Evolutionary conservation across 2,797 vertebrate genomes (phyloP).

Genomic region (Tokudaia muenninki): DNA sequence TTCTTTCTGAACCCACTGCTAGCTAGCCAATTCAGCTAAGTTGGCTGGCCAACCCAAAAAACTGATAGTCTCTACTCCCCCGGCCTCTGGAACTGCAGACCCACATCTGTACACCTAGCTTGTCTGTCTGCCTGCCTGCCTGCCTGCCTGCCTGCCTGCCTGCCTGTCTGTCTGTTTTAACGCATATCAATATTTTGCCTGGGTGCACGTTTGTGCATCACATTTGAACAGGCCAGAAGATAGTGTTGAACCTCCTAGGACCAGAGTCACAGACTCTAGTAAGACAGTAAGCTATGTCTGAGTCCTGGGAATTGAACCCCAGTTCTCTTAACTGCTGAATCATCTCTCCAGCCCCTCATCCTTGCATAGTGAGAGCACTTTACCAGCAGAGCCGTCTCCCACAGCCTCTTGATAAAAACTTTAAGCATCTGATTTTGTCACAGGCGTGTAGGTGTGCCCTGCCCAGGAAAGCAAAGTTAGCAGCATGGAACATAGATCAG

Average conservation of each 20-base stretch:
- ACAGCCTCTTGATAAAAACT: neutral
- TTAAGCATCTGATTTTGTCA: neutral
- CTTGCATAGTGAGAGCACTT: neutral
- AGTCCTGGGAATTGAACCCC: neutral
- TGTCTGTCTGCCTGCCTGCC: neutral
- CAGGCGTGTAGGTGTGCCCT: neutral
- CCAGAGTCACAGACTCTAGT: neutral
- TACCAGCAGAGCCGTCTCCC: neutral
- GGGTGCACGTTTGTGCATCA: neutral
- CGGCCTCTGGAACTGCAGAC: neutral
- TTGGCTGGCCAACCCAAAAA: neutral
- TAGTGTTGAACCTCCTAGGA: neutral
- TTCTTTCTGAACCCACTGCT: neutral
- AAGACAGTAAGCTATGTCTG: no score
- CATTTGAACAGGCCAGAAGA: neutral
- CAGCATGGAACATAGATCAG: neutral
- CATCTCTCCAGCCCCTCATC: constrained; percentile 24
- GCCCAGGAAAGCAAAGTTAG: neutral
- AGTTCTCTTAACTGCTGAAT: neutral
- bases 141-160: no score
- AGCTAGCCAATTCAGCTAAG: neutral
- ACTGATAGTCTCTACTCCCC: neutral
- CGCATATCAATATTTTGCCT: neutral
- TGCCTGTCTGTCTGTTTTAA: neutral
- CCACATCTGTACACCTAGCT: neutral